Base-by-base conservation (phyloP, 2,113 vertebrate species). In the Tinamus guttatus region DNA sequence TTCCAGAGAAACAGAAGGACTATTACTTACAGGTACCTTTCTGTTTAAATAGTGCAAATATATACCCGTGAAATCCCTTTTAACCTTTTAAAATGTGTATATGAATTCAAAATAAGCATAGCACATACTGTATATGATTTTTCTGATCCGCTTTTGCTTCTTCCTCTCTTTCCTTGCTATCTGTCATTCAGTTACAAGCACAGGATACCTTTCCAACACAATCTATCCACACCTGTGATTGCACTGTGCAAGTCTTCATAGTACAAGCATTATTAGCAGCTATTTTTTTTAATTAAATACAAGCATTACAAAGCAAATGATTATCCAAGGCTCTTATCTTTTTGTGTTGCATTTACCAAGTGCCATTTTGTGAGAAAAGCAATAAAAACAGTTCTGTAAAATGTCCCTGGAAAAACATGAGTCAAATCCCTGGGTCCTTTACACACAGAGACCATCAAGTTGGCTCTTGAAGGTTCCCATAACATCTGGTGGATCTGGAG, bases 191-290 rank as follows among this genome's bases (percentile, higher is more conserved):
- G 11, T n/a, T 69, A 27, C 34, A 70, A 67, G 77, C 81, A 86
- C n/a, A 65, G 24, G 14, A 0, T 74, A 12, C 47, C 4, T 15
- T 86, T 71, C 58, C 49, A 84, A 54, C 7, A 43, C 12, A 62
- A 13, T 90, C 64, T 71, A 30, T 85, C 34, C 65, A 5, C 75
- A 75, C 75, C 32, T 58, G 52, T 41, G 80, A 18, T 76, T 4
- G 5, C 51, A 45, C 69, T 41, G 70, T 87, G 36, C 77, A 81
- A 63, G 30, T 88, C 62, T 62, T 38, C 81, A 95, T 30, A 75
- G 64, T 54, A 24, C 56, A 62, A 94, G 52, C 90, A 67, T 88
- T 89, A 95, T 45, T 85, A 97, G 96, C 95, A 96, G 80, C 92
- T 88, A 47, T 73, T 86, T 74, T 87, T 32, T 19, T 18, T 74